These are phyloP conservation scores for Odontophorus gujanensis DNA, from an alignment of 2,113 vertebrate species.

Conservation along the genomic window DNA sequence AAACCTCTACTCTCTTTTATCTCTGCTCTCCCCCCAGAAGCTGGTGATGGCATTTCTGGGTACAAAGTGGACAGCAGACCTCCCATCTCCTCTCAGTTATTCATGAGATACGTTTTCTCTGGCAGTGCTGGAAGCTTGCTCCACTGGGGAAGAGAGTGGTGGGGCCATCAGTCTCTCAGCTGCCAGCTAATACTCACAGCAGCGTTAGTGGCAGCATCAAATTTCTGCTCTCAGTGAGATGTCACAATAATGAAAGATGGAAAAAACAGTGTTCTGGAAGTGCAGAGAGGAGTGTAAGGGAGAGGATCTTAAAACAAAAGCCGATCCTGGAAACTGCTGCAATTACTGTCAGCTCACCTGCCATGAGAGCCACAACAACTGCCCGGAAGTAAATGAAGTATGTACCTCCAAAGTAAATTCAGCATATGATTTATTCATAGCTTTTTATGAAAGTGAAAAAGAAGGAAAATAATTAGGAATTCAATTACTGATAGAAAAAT, in stretches of 20 bases:
- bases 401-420: not conserved
- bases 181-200: constrained; percentile 6
- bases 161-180: not conserved
- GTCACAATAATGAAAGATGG: not conserved
- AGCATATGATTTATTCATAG: not conserved
- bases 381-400: not conserved
- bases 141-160: not conserved
- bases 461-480: not conserved
- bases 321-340: not conserved
- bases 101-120: not conserved
- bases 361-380: not conserved
- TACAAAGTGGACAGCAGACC: not conserved
- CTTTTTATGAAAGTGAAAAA: not conserved
- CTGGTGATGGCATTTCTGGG: not conserved
- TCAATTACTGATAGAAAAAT: not conserved
- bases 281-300: not conserved
- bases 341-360: not conserved
- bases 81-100: not conserved
- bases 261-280: not conserved
- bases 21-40: not conserved
- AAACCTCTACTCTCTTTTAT: not conserved
- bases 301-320: not conserved
- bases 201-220: not conserved
- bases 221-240: not conserved
- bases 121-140: not conserved